phyloP scores from a whole-genome alignment of 2,797 vertebrate species.

The Danio kyathit region DNA sequence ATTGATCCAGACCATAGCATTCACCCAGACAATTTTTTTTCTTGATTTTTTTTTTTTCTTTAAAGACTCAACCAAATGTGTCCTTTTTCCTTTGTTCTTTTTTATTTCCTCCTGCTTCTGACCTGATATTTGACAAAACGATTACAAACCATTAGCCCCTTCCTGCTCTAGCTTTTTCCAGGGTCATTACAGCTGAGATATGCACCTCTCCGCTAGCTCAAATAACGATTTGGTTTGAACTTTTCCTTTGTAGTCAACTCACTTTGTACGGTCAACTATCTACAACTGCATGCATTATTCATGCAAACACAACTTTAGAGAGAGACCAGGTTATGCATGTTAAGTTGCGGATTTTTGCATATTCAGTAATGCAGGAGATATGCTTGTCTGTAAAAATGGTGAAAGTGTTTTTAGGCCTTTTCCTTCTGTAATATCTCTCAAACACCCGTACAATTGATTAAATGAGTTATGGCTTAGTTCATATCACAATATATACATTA shows the following conservation, averaged over 20 bases:
- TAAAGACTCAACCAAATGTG: conserved; percentile 21
- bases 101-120: conserved; percentile 44
- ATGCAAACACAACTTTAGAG: conserved; percentile 14
- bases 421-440: too few species aligned
- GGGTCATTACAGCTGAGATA: conserved; percentile 26
- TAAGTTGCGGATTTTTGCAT: not conserved
- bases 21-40: conserved; percentile 27
- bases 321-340: conserved; percentile 12
- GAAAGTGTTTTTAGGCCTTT: too few species aligned
- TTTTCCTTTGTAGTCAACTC: conserved; percentile 39
- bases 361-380: conserved; percentile 1
- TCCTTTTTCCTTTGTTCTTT: conserved; percentile 37
- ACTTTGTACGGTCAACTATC: conserved; percentile 18
- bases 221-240: conserved; percentile 27
- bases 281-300: conserved; percentile 32
- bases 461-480: too few species aligned
- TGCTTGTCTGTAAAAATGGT: not conserved
- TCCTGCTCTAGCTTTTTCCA: conserved; percentile 49
- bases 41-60: conserved; percentile 11
- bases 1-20: conserved; percentile 59
- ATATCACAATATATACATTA: too few species aligned
- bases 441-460: too few species aligned
- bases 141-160: conserved; percentile 55
- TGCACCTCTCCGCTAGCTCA: conserved; percentile 27
- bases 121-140: conserved; percentile 62